These are phyloP conservation scores for Lasiurus cinereus DNA, from an alignment of 2,113 vertebrate genomes.

Conservation along the genomic window DNA sequence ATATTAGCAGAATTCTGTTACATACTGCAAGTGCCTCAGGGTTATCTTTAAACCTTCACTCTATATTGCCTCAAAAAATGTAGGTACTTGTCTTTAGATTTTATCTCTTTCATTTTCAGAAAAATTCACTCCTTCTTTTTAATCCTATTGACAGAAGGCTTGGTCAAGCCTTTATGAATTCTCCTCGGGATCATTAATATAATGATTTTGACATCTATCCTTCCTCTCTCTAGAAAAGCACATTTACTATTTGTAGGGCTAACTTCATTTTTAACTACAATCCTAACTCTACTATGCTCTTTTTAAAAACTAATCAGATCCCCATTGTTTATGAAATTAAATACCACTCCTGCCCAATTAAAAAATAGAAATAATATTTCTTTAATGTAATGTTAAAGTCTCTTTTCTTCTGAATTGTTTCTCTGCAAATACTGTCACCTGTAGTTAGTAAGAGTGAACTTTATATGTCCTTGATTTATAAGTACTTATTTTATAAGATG, in stretches of 20 bases:
- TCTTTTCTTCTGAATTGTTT: not conserved
- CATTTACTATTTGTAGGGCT: not conserved
- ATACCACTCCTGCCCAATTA: not conserved
- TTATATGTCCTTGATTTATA: not conserved
- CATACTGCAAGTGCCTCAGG: not conserved
- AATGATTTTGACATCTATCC: not conserved
- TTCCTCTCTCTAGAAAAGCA: not conserved
- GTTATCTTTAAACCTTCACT: not conserved
- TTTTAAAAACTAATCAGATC: not conserved
- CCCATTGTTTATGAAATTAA: not conserved
- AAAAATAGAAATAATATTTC: not conserved
- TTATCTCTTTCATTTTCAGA: not conserved
- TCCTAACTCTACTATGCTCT: not conserved
- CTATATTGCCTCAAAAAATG: not conserved
- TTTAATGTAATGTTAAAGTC: not conserved
- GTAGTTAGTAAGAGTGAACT: not conserved
- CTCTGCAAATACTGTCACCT: not conserved
- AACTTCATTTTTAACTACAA: not conserved
- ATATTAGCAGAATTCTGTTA: not conserved
- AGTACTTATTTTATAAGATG: not conserved
- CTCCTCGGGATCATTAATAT: not conserved
- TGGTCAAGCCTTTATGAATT: not conserved
- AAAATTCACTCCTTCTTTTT: not conserved
- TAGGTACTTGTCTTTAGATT: not conserved
- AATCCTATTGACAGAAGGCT: not conserved